Evolutionary conservation across 2,888 invertebrate species (phyloP), one percentile per base, ranked within the genome.

Genomic region (Euphydryas editha): DNA sequence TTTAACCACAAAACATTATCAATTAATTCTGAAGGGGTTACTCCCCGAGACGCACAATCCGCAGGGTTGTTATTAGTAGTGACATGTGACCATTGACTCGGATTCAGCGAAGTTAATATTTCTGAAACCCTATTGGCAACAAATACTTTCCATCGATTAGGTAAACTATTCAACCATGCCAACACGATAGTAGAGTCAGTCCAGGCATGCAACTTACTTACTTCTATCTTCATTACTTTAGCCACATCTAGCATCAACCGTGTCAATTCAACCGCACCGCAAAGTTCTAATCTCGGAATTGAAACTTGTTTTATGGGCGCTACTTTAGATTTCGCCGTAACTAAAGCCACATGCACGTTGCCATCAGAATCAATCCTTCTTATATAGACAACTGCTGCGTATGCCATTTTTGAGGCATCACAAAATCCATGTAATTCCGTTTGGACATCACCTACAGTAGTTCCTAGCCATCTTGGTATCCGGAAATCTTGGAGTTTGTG

Each of bases 111-210:
- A 0, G 60, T 59, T 13, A 74, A 62, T 6, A 78, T 75, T 17
- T 73, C 72, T 0, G 69, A 65, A 0, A 67, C 67, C 13, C 74
- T 62, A 47, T 72, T 73, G 1, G 51, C 70, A 1, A 72, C 59
- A 21, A 73, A 73, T 1, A 65, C 58, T 11, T 65, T 68, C 72
- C 72, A 73, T 5, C 64, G 42, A 42, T 58, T 70, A 7, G 72
- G 72, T n/a, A 39, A 24, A 6, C 24, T 24, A 6, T 24, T 24
- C 24, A 24, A 24, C 62, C 71, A 71, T 4, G 67, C 67, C 3
- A 71, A 44, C 1, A 69, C 68, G 2, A 69, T 51, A 1, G 58
- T 44, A 7, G 72, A 72, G 54, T 62, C 71, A 8, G 61, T 69
- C 71, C 65, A 71, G 15, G 46, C 71, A 15, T 68, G 57, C 0